Evolutionary conservation across 2,797 vertebrate genomes (phyloP).

Genomic region (Loris lydekkerianus): DNA sequence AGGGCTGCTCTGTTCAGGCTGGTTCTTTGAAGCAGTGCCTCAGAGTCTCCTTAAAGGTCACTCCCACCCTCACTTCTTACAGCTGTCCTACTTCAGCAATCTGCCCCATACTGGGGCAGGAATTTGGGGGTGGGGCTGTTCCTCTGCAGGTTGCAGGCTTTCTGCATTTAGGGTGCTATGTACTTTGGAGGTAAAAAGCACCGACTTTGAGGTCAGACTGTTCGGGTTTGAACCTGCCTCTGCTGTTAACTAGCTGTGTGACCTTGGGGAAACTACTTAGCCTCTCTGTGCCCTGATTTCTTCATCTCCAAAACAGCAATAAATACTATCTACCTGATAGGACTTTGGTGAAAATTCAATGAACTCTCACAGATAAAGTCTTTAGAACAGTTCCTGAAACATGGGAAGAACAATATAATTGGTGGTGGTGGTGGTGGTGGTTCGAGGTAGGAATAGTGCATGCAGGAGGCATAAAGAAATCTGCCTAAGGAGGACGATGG

Average conservation of each 20-base stretch:
- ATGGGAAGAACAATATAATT: neutral
- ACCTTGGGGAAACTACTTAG: slow-evolving; percentile 29
- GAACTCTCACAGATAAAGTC: neutral
- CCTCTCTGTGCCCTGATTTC: slow-evolving; percentile 38
- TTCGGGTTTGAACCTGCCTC: neutral
- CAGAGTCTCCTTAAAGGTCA: neutral
- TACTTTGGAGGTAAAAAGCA: neutral
- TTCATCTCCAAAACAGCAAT: slow-evolving; percentile 16
- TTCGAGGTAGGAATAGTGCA: neutral
- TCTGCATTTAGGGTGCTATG: neutral
- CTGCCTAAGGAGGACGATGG: neutral
- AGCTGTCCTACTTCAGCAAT: neutral
- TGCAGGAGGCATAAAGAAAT: slow-evolving; percentile 8
- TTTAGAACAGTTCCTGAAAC: neutral
- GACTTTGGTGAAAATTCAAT: neutral
- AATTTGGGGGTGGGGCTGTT: neutral
- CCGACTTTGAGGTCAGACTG: neutral
- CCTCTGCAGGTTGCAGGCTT: neutral
- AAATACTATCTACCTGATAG: neutral
- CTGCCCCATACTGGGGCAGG: neutral
- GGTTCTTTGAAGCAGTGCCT: neutral
- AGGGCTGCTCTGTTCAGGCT: neutral
- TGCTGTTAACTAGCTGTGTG: neutral
- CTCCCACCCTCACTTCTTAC: neutral
- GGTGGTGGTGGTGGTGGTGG: neutral